Percentiles rank a stretch among this genome's conserved stretches.
Conservation (phyloP, 2,888 invertebrate species). For the Ryuthela nishihirai region DNA sequence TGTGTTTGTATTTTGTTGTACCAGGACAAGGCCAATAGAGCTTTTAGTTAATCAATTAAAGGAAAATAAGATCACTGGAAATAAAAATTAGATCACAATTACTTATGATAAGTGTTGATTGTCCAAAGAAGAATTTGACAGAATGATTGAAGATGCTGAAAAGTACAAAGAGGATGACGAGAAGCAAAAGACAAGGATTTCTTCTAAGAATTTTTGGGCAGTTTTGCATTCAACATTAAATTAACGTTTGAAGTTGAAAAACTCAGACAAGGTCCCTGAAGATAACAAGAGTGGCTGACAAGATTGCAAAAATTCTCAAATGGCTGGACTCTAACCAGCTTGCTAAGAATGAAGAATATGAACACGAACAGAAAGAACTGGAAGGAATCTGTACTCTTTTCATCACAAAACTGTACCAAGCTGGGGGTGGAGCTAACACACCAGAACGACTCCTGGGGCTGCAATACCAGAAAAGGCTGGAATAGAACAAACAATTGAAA, state of each 20-base stretch:
- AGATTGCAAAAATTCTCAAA: slow-evolving; percentile 60
- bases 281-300: slow-evolving; percentile 65
- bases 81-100: slow-evolving; percentile 54
- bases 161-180: slow-evolving; percentile 57
- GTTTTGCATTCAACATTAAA: slow-evolving; percentile 56
- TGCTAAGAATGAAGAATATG: slow-evolving; percentile 91
- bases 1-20: too few relatives aligned
- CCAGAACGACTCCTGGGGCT: slow-evolving; percentile 50
- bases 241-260: slow-evolving; percentile 52
- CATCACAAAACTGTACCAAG: slow-evolving; percentile 90
- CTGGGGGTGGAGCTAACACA: slow-evolving; percentile 61
- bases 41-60: too few relatives aligned
- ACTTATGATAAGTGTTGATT: slow-evolving; percentile 57
- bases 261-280: slow-evolving; percentile 55
- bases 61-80: slow-evolving; percentile 58
- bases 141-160: slow-evolving; percentile 57
- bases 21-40: too few relatives aligned
- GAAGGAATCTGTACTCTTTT: slow-evolving; percentile 90
- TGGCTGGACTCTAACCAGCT: slow-evolving; percentile 79
- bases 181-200: slow-evolving; percentile 55
- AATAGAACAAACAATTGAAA: slow-evolving; percentile 43
- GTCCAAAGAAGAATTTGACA: slow-evolving; percentile 56
- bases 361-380: slow-evolving; percentile 91
- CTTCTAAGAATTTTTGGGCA: slow-evolving; percentile 82
- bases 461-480: slow-evolving; percentile 16